phyloP scores from a whole-genome alignment of 2,888 invertebrate species.

The Busseola fusca region DNA sequence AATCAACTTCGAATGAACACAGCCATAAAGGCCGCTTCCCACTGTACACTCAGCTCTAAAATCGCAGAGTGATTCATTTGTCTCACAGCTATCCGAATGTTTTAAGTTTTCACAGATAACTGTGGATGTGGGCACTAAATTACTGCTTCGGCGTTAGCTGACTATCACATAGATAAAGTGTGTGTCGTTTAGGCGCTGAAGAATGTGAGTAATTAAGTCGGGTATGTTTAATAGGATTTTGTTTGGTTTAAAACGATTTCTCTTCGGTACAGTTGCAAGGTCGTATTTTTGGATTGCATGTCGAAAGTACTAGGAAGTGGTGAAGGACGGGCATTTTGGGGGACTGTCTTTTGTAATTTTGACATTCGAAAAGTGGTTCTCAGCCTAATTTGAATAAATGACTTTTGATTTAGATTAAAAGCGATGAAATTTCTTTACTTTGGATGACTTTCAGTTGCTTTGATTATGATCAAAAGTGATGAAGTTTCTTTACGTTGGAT shows the following conservation, averaged over 20 bases:
- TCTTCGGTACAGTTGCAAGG: background rate
- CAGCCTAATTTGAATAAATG: no score
- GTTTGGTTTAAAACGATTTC: background rate
- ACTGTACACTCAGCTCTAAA: constrained; percentile 61
- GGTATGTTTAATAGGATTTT: constrained; percentile 15
- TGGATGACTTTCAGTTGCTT: no score
- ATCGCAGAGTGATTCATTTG: constrained; percentile 81
- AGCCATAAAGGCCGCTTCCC: constrained; percentile 19
- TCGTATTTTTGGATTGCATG: background rate
- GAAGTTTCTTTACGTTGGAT: background rate
- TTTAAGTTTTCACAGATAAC: constrained; percentile 80
- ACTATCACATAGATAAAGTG: constrained; percentile 67
- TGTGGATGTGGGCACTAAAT: constrained; percentile 70
- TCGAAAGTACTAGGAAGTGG: no score
- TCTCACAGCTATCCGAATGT: constrained; percentile 76
- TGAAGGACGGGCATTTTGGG: no score
- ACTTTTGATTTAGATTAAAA: no score
- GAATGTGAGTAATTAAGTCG: constrained; percentile 63
- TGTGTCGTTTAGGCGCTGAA: constrained; percentile 63
- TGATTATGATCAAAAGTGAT: no score
- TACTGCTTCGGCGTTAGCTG: constrained; percentile 73
- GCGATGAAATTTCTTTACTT: no score
- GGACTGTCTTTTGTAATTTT: no score
- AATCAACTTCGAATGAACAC: background rate
- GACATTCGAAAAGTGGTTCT: no score